These are phyloP conservation scores for Grammomys dolichurus DNA, from an alignment of 2,113 vertebrate species.

Conservation along the genomic window DNA sequence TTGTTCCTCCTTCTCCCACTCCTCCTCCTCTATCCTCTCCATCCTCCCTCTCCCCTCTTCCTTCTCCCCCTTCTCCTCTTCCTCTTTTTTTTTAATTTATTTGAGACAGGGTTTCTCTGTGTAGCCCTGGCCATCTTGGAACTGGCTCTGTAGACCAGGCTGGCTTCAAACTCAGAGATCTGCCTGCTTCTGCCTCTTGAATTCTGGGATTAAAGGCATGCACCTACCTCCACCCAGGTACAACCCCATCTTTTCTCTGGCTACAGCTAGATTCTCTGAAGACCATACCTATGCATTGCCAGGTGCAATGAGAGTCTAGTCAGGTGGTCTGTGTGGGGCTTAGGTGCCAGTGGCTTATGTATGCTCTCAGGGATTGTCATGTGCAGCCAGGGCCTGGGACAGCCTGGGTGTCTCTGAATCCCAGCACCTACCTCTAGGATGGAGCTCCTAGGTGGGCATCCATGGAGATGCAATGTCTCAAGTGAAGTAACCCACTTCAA, in stretches of 20 bases:
- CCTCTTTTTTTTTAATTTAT: not conserved
- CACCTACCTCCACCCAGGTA: not conserved
- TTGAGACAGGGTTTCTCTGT: not conserved
- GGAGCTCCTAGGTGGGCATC: not conserved
- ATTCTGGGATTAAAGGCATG: not conserved
- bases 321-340: not conserved
- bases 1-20: not conserved
- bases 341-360: not conserved
- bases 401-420: not conserved
- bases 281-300: not conserved
- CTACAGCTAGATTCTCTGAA: not conserved
- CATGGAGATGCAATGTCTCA: not conserved
- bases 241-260: not conserved
- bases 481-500: not conserved
- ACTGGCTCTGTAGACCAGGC: not conserved
- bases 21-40: not conserved
- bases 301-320: not conserved
- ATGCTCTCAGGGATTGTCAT: not conserved
- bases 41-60: rapidly evolving
- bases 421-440: not conserved
- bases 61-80: not conserved
- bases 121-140: not conserved
- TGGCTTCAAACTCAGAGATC: not conserved
- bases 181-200: not conserved
- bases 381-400: not conserved